Evolutionary conservation across 2,888 invertebrate genomes (phyloP), one percentile per base, ranked within the genome.

Genomic region (Sesamia inferens): DNA sequence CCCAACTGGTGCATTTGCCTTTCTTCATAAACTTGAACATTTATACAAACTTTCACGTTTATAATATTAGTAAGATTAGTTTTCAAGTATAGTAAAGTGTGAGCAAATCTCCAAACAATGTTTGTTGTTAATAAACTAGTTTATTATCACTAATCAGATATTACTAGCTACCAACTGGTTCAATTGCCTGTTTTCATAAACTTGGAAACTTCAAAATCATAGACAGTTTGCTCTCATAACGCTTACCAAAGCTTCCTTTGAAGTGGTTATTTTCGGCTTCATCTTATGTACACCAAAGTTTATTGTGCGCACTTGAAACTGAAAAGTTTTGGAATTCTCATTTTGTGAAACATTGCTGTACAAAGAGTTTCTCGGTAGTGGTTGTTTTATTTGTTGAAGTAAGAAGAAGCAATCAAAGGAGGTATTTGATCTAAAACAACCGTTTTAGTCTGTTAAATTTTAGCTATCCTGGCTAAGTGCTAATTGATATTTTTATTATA

Each of bases 151-250:
- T 31, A 31, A 31, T 31, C 31, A 31, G 31, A 31, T 31, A 31
- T 31, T 31, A 3, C 61, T n/a, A 51, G 44, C 39, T 44, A 74
- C 47, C 55, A 31, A 59, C 62, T 47, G 39, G 63, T 72, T 74
- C 82, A 70, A 77, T 77, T 71, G 16, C 47, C 47, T 70, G 57
- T 42, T 68, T 74, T 74, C 44, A 78, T 70, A 58, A 72, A 76
- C 62, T 75, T 58, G 61, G 44, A 57, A 81, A 68, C 61, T 72
- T 54, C 24, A 76, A 80, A 78, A 74, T 74, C 69, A 70, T 68
- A 74, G 54, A 61, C 44, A 61, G 61, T 77, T 69, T 69, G 22
- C 44, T 64, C 61, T 68, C 67, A 79, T 71, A 61, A 65, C 65
- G 54, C 16, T 64, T 63, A 59, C 57, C 69, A 62, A 71, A 63